Base-by-base conservation (phyloP, 2,888 invertebrate species). In the Pocota personata region DNA sequence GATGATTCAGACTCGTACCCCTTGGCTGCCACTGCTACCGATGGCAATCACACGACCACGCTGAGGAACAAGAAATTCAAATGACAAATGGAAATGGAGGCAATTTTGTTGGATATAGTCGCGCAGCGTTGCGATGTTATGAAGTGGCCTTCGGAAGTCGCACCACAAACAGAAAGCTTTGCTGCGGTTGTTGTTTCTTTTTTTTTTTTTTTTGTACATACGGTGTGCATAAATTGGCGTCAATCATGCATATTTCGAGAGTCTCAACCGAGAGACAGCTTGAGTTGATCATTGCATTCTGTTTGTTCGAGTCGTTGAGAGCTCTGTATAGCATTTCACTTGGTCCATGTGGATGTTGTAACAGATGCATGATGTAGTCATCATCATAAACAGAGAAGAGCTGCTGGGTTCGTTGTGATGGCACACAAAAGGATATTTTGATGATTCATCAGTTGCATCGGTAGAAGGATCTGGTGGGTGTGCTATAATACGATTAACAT, bases 121-220 rank as follows among this genome's bases (percentile, higher is more conserved):
- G 30, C 67, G n/a, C n/a, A n/a, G 40, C 60, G 16, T 62, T 46
- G 76, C 72, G 58, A 66, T 75, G 80, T 67, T 66, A 50, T 60
- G 43, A 67, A 80, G 60, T 80, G 80, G 75, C 73, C 80, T 67
- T 80, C 73, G 60, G 35, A 37, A 82, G 66, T 24, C n/a, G n/a
- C 50, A 66, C 64, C 60, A 50, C 32, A 66, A 66, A 66, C 43
- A 58, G 12, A 21, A 43, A 69, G 57, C 64, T 71, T 71, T 67
- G 66, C 66, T 43, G 8, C n/a, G 40, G 7, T 14, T 21, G n/a
- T 24, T 21, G 12, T 12, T 60, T 52, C 32, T 14, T 57, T 21
- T 35, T n/a, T 14, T 21, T 30, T 24, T 14, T 50, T 67, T 50
- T 40, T 32, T 67, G 60, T 46, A 21, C 30, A 67, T 21, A 32